Conservation (phyloP, 2,888 invertebrate species). For the Lasius fuliginosus region DNA sequence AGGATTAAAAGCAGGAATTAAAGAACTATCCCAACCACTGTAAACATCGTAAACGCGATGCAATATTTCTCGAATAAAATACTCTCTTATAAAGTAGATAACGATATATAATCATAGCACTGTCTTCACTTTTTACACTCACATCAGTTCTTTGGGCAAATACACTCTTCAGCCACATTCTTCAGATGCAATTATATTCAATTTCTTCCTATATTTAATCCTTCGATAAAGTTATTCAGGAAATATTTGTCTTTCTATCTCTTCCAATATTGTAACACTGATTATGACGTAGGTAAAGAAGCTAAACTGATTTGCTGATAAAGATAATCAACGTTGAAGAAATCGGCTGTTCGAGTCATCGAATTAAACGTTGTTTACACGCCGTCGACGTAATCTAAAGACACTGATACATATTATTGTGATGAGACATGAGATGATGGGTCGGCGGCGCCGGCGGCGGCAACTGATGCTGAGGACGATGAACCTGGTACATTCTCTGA, state of each 20-base stretch:
- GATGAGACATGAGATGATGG: slow-evolving; percentile 81
- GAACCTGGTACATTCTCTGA: slow-evolving; percentile 80
- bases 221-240: not conserved
- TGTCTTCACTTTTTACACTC: slow-evolving; percentile 67
- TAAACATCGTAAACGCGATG: slow-evolving; percentile 54
- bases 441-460: slow-evolving; percentile 68
- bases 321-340: slow-evolving; percentile 14
- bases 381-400: slow-evolving; percentile 73
- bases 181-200: not conserved
- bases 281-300: not conserved
- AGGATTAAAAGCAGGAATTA: not conserved
- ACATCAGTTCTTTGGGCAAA: slow-evolving; percentile 28
- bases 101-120: slow-evolving; percentile 77
- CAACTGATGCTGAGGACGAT: slow-evolving; percentile 77
- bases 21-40: not conserved
- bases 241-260: not conserved
- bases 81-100: slow-evolving; percentile 85
- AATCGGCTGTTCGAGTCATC: not conserved
- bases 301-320: not conserved
- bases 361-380: not conserved
- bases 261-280: not conserved
- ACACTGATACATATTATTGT: slow-evolving; percentile 84
- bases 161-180: not conserved
- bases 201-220: not conserved
- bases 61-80: slow-evolving; percentile 77